Conservation (phyloP, 2,888 invertebrate genomes). For the Shargacucullia verbasci region DNA sequence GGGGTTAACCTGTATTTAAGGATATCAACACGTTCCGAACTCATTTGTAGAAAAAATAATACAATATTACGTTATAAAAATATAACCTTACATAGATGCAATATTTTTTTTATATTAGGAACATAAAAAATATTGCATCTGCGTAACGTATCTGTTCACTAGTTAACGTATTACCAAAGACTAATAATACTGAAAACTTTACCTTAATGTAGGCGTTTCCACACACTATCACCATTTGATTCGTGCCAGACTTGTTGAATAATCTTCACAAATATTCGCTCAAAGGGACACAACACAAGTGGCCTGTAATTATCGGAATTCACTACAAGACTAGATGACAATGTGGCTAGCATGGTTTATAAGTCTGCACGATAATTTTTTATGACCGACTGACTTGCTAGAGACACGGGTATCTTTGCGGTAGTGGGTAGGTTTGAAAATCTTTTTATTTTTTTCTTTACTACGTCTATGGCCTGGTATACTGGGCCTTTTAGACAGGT, state of each 20-base stretch:
- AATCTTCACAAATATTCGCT: slow-evolving; percentile 14
- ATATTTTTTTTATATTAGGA: too few species aligned
- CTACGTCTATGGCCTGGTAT: too few species aligned
- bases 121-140: not conserved
- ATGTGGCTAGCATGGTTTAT: slow-evolving; percentile 1
- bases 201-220: slow-evolving; percentile 17
- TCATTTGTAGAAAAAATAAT: too few species aligned
- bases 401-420: too few species aligned
- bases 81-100: too few species aligned
- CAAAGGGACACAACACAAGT: slow-evolving; percentile 8
- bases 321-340: slow-evolving; percentile 9
- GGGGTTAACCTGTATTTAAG: not conserved
- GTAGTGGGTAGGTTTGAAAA: too few species aligned
- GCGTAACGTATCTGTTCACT: too few species aligned
- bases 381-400: not conserved
- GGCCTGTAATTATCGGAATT: slow-evolving; percentile 28
- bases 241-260: slow-evolving; percentile 9
- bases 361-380: not conserved
- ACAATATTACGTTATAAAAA: too few species aligned
- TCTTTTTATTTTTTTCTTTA: too few species aligned
- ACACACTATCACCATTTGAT: not conserved
- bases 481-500: too few species aligned
- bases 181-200: slow-evolving; percentile 1
- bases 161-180: too few species aligned
- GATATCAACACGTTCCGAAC: too few species aligned